phyloP scores from a whole-genome alignment of 2,113 vertebrate species.

The Hippocampus barbouri region DNA sequence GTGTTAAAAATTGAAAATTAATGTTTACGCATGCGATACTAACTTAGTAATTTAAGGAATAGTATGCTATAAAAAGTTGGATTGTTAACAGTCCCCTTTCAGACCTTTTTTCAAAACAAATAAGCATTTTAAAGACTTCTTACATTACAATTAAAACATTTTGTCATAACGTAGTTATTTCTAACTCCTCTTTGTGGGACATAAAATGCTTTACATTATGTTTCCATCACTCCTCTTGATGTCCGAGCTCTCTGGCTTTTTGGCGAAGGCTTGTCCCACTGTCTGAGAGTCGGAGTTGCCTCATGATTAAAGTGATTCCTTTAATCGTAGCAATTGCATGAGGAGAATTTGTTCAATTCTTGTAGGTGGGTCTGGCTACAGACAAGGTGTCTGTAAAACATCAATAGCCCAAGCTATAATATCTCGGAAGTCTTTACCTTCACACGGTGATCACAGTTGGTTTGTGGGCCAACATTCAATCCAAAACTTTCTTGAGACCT shows the following conservation, averaged over 20 bases:
- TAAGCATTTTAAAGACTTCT: not conserved
- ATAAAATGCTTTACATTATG: constrained; percentile 30
- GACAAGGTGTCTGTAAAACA: constrained; percentile 34
- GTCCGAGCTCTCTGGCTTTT: constrained; percentile 32
- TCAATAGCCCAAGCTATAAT: constrained; percentile 20
- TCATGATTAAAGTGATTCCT: constrained; percentile 53
- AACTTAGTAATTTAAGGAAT: not conserved
- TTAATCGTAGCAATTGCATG: constrained; percentile 46
- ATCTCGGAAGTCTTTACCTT: constrained; percentile 30
- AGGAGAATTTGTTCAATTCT: constrained; percentile 23
- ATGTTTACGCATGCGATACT: too few relatives aligned
- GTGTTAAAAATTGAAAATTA: not conserved
- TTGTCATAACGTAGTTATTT: not conserved
- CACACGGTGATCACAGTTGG: constrained; percentile 21
- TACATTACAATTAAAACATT: not conserved
- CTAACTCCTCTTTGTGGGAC: constrained; percentile 3
- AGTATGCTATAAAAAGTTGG: not conserved
- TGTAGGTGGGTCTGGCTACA: constrained; percentile 3
- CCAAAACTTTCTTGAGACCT: constrained; percentile 8
- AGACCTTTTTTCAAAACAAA: not conserved
- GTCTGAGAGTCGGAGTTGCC: constrained; percentile 34
- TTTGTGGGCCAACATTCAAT: constrained; percentile 18
- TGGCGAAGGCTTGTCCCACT: constrained; percentile 16
- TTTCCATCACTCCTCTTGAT: constrained; percentile 17
- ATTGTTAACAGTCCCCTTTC: too few relatives aligned